These are phyloP conservation scores for Fregetta grallaria DNA, from an alignment of 2,113 vertebrate genomes.

Conservation along the genomic window DNA sequence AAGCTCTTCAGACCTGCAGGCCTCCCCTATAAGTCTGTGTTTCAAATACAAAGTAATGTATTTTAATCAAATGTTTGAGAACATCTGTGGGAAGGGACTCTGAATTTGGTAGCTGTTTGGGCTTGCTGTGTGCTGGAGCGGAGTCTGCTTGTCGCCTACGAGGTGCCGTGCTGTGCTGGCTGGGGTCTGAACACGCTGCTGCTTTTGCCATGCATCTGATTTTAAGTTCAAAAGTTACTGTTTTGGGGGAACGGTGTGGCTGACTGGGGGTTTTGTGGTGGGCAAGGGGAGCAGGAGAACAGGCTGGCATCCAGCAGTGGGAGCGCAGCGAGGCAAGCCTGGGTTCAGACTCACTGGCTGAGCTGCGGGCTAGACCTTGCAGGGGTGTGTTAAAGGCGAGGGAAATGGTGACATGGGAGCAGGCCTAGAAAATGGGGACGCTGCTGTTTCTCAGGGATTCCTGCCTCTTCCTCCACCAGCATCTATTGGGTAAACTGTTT, in stretches of 20 bases:
- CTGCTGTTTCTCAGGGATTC: background rate
- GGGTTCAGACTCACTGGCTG: background rate
- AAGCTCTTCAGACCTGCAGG: background rate
- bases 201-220: background rate
- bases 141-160: fast-evolving
- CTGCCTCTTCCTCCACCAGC: background rate
- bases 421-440: background rate
- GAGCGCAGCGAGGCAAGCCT: background rate
- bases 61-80: background rate
- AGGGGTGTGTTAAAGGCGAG: background rate
- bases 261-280: background rate
- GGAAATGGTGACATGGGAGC: background rate
- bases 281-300: background rate
- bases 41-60: background rate
- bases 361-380: background rate
- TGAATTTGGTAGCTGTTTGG: background rate
- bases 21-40: background rate
- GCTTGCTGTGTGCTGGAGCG: background rate
- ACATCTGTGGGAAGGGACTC: background rate
- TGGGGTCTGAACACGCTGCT: background rate
- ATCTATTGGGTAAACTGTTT: background rate
- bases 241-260: background rate
- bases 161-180: fast-evolving
- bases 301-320: background rate
- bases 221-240: background rate